Evolutionary conservation across 2,888 invertebrate genomes (phyloP).

Genomic region (Parnassius mnemosyne): DNA sequence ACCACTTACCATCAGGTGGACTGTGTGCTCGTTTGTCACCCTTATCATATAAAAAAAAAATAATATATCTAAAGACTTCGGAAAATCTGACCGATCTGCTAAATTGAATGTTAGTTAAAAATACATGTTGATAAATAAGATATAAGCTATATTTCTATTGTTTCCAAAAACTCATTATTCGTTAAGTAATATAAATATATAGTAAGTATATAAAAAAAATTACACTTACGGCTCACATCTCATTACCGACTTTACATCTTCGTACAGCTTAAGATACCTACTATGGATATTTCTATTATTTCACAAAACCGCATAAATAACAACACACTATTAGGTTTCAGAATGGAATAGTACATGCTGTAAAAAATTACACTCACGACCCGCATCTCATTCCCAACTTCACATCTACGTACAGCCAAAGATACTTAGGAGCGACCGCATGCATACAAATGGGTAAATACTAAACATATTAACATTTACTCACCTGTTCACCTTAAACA

Average conservation of each 20-base stretch:
- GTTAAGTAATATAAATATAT: constrained; percentile 18
- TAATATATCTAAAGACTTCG: too few species aligned
- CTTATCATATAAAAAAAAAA: too few species aligned
- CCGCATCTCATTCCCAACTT: constrained; percentile 23
- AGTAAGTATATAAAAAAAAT: constrained; percentile 14
- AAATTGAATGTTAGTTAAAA: not conserved
- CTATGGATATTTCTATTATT: constrained; percentile 13
- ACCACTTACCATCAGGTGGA: too few species aligned
- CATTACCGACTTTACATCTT: constrained; percentile 12
- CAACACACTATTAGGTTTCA: constrained; percentile 9
- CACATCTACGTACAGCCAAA: constrained; percentile 3
- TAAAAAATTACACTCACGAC: constrained; percentile 23
- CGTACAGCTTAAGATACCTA: constrained; percentile 9
- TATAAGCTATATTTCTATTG: constrained; percentile 12
- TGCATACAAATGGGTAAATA: constrained; percentile 31
- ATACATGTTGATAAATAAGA: constrained; percentile 1
- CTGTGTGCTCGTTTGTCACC: too few species aligned
- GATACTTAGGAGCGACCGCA: constrained; percentile 12
- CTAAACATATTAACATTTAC: constrained; percentile 38
- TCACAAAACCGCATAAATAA: constrained; percentile 22
- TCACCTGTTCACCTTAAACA: constrained; percentile 82
- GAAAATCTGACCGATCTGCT: too few species aligned
- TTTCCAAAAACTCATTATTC: constrained; percentile 15
- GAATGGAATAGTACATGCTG: constrained; percentile 23
- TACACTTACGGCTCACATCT: constrained; percentile 23